Evolutionary conservation across 2,113 vertebrate genomes (phyloP).

Genomic region (Halcyon malimbica): DNA sequence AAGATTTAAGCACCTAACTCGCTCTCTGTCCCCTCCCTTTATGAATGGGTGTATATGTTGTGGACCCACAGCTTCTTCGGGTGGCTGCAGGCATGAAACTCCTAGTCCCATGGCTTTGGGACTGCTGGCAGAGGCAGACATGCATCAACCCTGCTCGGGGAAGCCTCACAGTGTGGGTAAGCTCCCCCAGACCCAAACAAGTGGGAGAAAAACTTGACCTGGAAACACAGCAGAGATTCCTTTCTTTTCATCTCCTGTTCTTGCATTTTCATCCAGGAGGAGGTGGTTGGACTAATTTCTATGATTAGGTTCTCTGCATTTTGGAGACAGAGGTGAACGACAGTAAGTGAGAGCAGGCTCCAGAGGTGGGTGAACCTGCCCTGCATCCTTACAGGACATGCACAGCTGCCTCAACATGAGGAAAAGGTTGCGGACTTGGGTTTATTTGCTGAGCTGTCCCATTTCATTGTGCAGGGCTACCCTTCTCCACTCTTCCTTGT

Average conservation of each 20-base stretch:
- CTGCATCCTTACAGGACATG: background rate
- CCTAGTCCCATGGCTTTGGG: background rate
- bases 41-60: fast-evolving
- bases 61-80: background rate
- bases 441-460: background rate
- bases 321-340: background rate
- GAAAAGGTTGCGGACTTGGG: fast-evolving
- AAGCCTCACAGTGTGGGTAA: background rate
- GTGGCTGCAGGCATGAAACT: background rate
- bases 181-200: background rate
- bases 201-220: background rate
- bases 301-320: background rate
- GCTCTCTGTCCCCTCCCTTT: background rate
- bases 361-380: background rate
- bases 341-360: background rate
- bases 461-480: background rate
- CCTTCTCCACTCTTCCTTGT: background rate
- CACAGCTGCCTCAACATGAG: background rate
- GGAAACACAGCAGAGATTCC: background rate
- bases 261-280: background rate
- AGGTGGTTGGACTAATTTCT: background rate
- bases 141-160: background rate
- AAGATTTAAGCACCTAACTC: background rate
- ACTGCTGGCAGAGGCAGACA: fast-evolving
- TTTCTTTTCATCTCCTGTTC: background rate